phyloP scores from a whole-genome alignment of 2,888 invertebrate species.

The Chaetoderma sp. region DNA sequence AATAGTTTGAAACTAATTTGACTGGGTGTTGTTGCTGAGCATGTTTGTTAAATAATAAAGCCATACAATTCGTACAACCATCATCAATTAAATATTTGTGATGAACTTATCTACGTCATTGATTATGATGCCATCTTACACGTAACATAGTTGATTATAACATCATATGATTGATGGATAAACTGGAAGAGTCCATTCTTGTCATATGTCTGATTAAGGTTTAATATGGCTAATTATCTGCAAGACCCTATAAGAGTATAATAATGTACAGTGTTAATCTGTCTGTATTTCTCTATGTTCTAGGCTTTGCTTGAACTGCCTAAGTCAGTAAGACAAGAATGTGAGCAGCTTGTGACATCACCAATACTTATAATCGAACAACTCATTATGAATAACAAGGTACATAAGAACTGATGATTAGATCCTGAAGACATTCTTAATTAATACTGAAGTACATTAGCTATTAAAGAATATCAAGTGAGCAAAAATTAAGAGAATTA shows the following conservation, averaged over 20 bases:
- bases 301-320: slow-evolving; percentile 62
- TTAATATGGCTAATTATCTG: not conserved
- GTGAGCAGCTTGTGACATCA: slow-evolving; percentile 59
- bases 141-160: not conserved
- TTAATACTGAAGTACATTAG: too few species aligned
- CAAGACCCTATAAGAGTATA: too few species aligned
- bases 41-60: too few species aligned
- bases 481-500: too few species aligned
- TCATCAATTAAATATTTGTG: not conserved
- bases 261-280: not conserved
- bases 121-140: not conserved
- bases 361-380: slow-evolving; percentile 87
- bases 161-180: not conserved
- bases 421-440: too few species aligned
- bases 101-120: not conserved
- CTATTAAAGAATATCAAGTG: too few species aligned
- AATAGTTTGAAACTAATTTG: too few species aligned
- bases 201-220: not conserved
- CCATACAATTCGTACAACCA: too few species aligned
- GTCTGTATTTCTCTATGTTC: slow-evolving; percentile 4
- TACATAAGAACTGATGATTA: slow-evolving; percentile 33
- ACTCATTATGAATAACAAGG: slow-evolving; percentile 82
- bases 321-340: slow-evolving; percentile 46
- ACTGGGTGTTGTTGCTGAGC: too few species aligned
- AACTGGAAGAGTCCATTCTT: not conserved